Conservation (phyloP, 2,888 invertebrate genomes). For the Drosophila tanythrix region DNA sequence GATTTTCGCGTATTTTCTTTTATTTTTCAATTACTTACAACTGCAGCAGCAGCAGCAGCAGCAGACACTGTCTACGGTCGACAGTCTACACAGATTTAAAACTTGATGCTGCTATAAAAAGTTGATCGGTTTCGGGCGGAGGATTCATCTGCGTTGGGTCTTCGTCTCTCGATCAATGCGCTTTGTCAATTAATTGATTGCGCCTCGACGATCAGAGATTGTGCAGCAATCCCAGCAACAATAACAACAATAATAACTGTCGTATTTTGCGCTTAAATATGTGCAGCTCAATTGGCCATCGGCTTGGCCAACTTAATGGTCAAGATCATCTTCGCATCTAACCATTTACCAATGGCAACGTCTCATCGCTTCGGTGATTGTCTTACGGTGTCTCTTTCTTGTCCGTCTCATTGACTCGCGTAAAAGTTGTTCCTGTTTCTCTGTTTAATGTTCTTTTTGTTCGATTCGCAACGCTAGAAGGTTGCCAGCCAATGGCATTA, state of each 20-base stretch:
- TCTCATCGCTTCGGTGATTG: slow-evolving; percentile 45
- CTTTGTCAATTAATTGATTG: slow-evolving; percentile 79
- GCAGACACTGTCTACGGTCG: not conserved
- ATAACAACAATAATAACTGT: slow-evolving; percentile 72
- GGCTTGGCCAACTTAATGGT: slow-evolving; percentile 39
- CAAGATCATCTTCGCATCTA: slow-evolving; percentile 48
- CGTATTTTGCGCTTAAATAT: slow-evolving; percentile 77
- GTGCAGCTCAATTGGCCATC: slow-evolving; percentile 65
- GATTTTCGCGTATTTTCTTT: slow-evolving; percentile 70
- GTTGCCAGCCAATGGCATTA: slow-evolving; percentile 30
- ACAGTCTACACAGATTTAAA: not conserved
- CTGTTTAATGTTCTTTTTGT: not conserved
- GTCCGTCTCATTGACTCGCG: slow-evolving; percentile 35
- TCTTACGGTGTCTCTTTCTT: slow-evolving; percentile 42
- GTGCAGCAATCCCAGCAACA: slow-evolving; percentile 8
- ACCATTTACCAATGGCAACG: slow-evolving; percentile 16
- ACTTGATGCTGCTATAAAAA: slow-evolving; percentile 37
- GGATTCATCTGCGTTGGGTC: slow-evolving; percentile 25
- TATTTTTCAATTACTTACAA: slow-evolving; percentile 59
- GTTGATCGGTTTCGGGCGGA: slow-evolving; percentile 44
- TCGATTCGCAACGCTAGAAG: slow-evolving; percentile 41
- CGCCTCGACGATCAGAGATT: slow-evolving; percentile 44
- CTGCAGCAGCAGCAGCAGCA: not conserved
- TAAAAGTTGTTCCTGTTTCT: slow-evolving; percentile 65
- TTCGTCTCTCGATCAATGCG: slow-evolving; percentile 29